Evolutionary conservation across 2,797 vertebrate genomes (phyloP), one percentile per base, ranked within the genome.

Genomic region (Remorina albescens): DNA sequence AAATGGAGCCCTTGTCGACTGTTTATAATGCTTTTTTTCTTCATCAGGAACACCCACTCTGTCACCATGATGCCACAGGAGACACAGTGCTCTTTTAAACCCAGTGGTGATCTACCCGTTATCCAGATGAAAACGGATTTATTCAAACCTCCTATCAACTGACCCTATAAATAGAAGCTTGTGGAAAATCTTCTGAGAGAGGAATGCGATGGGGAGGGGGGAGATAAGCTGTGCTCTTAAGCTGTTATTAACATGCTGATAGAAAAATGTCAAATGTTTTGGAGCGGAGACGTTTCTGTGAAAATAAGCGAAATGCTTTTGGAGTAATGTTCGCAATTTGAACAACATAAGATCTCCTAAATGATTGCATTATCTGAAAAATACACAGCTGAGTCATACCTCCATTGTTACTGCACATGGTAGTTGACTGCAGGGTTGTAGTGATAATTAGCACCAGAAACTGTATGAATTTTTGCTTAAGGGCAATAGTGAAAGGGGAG

Each of bases 41-140:
- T 91, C 81, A 86, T 87, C 76, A 83, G 81, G 74, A 90, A 86
- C 86, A 91, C 89, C 88, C 89, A 85, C 77, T 70, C 84, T 80
- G 88, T 86, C 87, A 76, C 81, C 65, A 8, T 32, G 78, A 90
- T 86, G 82, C 87, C 85, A 85, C 80, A 47, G 77, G 85, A 82
- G 85, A 87, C 81, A 67, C 82, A 61, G 88, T 89, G 91, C 91
- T 94, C 91, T 92, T 94, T 94, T 93, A 92, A 94, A 94, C 87
- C 92, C 86, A 88, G 86, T 88, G 88, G 88, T 93, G 88, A 94
- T 90, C 90, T 88, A 89, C 84, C 84, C 75, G 86, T 93, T 92
- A 94, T 94, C 92, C 93, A 93, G 92, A 93, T 93, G 85, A 92
- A 92, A 92, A 93, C 82, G 88, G 93, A 93, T 92, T 94, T 94